Base-by-base conservation (phyloP, 2,888 invertebrate genomes). In the Junonia oenone region DNA sequence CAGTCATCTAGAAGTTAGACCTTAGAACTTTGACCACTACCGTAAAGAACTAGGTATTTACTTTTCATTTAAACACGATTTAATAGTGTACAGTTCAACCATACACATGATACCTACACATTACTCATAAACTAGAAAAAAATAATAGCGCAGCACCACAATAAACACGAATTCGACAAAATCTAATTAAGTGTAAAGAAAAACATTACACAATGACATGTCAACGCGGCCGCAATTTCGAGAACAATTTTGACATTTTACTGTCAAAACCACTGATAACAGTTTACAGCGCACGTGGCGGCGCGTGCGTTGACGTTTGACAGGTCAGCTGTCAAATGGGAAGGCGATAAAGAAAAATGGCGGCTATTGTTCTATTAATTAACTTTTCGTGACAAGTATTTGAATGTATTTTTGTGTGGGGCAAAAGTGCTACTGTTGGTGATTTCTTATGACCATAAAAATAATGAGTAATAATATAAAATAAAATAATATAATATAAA, bases 271-370 rank as follows among this genome's bases (percentile, higher is more conserved):
- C 68, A 43, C 59, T 65, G 82, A 82, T 80, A 81, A 77, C 78
- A 80, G 76, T 82, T 83, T 78, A 81, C 72, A 78, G 66, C 73
- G 78, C 87, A 83, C 86, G 80, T 79, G 83, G 66, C 80, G 78
- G 56, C 87, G 81, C 88, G 88, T 87, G 88, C 51, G 78, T 65
- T 75, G 78, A 81, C 78, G 77, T 76, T 74, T 79, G 81, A 81
- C 85, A 80, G 58, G 69, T 65, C 69, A 71, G 66, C 74, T 79
- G 83, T 83, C 85, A 81, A 70, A 73, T 56, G 59, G 70, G 69
- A 73, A 71, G 72, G 73, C 68, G 69, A 71, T 60, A 71, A 68
- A 66, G 71, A 51, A 59, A 55, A 47, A 63, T 69, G 38, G 67
- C 70, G 78, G 78, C 73, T 63, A 69, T 83, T 83, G 83, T 84